Evolutionary conservation across 2,113 vertebrate species (phyloP), one percentile per base, ranked within the genome.

Genomic region (Aspidoscelis tigris): DNA sequence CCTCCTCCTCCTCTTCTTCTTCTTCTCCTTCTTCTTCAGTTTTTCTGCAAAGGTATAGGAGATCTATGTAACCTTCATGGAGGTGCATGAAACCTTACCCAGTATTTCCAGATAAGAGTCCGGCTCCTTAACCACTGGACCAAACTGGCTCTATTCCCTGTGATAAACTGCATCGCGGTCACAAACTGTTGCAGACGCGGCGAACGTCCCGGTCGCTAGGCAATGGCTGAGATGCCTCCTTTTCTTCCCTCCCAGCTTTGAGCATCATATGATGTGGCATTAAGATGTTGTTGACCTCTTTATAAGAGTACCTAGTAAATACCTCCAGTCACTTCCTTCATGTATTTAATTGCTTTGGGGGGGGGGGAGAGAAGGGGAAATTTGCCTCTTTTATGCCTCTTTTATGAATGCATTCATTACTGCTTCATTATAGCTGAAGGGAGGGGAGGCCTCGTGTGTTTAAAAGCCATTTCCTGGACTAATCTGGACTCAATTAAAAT

Each of bases 401-500:
- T n/a, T n/a, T n/a, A n/a, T 91, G 83, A 93, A 86, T 76, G 89
- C 85, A 88, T 92, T 95, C 82, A 86, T 94, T 94, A 93, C 93
- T 93, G 92, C 89, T 93, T 93, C 92, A 92, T 94, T 93, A 94
- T 87, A 86, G 86, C 91, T 89, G 88, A 84, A 86, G 92, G 89
- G 91, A 95, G 94, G 84, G 84, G 91, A 95, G 92, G 90, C 91
- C 92, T 93, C 90, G 84, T 89, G 80, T 92, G 91, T 93, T 93
- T 88, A 94, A 93, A 94, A 66, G 43, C 84, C 90, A 91, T 88
- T 88, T 89, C 92, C 87, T 86, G 85, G 76, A 85, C 90, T 91
- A 92, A 92, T 90, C 81, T 91, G 91, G 89, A 89, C 87, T 94
- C 93, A 93, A 90, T 95, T 93, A 94, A 94, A 94, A 89, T 92